phyloP scores from a whole-genome alignment of 2,888 invertebrate genomes.

The Eledona agricola region DNA sequence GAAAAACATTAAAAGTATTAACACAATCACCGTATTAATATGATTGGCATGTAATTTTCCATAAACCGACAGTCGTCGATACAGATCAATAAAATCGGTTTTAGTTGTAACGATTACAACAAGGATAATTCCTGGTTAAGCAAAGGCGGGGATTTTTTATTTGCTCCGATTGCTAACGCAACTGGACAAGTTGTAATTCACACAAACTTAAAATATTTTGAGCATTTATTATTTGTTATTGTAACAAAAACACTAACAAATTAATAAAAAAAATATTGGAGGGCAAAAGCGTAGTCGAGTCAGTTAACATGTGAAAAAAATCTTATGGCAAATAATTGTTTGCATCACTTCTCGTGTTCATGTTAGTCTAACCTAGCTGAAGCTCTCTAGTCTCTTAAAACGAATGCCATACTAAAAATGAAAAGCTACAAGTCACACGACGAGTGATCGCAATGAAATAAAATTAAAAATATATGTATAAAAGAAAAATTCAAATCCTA shows the following conservation, averaged over 20 bases:
- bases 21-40: too few relatives aligned
- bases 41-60: too few relatives aligned
- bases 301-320: conserved; percentile 5
- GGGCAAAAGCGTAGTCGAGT: conserved; percentile 27
- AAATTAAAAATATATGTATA: conserved; percentile 8
- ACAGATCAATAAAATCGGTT: too few relatives aligned
- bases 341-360: conserved; percentile 1
- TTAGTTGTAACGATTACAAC: too few relatives aligned
- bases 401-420: neutral
- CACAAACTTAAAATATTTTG: conserved; percentile 6
- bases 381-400: conserved; percentile 18
- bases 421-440: conserved; percentile 10
- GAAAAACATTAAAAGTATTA: too few relatives aligned
- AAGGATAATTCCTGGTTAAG: too few relatives aligned
- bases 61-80: too few relatives aligned
- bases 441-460: conserved; percentile 1
- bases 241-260: conserved; percentile 19
- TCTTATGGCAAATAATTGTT: conserved; percentile 19
- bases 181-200: neutral
- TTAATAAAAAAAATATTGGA: conserved; percentile 16
- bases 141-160: too few relatives aligned
- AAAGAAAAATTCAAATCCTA: conserved; percentile 17
- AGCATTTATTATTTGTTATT: conserved; percentile 20
- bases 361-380: conserved; percentile 17
- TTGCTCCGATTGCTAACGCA: too few relatives aligned